phyloP scores from a whole-genome alignment of 2,113 vertebrate genomes.

The Eurystomus gularis region DNA sequence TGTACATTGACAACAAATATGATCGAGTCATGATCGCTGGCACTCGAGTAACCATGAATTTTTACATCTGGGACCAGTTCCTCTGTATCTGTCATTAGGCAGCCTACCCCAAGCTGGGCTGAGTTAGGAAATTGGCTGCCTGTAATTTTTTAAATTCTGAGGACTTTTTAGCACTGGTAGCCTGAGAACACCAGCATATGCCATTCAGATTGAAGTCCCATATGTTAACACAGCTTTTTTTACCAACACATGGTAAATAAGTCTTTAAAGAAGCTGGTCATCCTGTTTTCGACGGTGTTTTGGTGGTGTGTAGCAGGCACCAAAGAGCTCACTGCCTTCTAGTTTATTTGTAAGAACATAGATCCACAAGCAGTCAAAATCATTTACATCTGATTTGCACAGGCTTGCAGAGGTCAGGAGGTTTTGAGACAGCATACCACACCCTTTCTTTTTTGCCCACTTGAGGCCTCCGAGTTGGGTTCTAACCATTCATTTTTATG shows the following conservation, averaged over 20 bases:
- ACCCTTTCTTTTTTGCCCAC: neutral
- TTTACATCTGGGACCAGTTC: slow-evolving; percentile 40
- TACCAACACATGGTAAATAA: slow-evolving; percentile 61
- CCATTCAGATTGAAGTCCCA: slow-evolving; percentile 67
- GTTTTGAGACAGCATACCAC: neutral
- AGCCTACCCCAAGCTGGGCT: slow-evolving; percentile 4
- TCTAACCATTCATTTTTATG: neutral
- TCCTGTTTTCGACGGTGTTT: neutral
- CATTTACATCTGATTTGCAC: neutral
- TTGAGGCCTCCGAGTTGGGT: neutral
- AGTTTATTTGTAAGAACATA: neutral
- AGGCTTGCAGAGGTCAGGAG: neutral
- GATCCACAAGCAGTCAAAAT: neutral
- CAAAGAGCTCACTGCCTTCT: neutral
- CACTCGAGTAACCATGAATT: neutral
- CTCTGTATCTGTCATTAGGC: slow-evolving; percentile 30
- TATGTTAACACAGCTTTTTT: slow-evolving; percentile 69
- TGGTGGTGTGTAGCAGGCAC: neutral
- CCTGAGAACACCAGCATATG: slow-evolving; percentile 67
- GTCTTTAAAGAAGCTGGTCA: slow-evolving; percentile 53
- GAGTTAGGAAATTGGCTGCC: slow-evolving; percentile 47
- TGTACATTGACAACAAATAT: neutral
- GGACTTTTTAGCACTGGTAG: slow-evolving; percentile 55
- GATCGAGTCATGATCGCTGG: neutral
- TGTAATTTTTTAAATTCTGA: slow-evolving; percentile 49